A percentile compares a stretch with the other conserved stretches of the same genome.
These are phyloP conservation scores for Melanotaenia parkinsoni DNA, from an alignment of 2,797 vertebrate genomes.

Conservation along the genomic window DNA sequence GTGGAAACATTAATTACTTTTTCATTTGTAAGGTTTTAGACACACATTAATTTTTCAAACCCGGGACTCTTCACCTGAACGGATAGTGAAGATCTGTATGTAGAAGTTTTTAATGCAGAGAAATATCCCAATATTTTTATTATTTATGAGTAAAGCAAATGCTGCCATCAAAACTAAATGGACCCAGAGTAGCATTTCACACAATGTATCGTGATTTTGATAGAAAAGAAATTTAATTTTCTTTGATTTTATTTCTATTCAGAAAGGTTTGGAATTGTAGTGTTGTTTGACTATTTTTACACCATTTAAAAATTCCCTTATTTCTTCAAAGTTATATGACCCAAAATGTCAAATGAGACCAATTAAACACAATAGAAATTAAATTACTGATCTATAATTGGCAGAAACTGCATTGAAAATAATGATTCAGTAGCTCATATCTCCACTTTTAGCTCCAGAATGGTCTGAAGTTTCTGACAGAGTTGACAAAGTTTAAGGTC, in stretches of 20 bases:
- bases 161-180: constrained; percentile 66
- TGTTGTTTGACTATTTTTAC: background rate
- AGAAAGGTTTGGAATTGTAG: background rate
- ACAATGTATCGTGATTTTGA: constrained; percentile 27
- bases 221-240: background rate
- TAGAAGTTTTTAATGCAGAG: constrained; percentile 72
- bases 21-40: constrained; percentile 80
- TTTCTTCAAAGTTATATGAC: background rate
- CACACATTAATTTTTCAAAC: constrained; percentile 75
- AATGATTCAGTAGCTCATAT: background rate
- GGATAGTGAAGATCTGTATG: constrained; percentile 60
- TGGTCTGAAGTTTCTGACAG: too few relatives aligned
- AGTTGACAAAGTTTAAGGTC: background rate
- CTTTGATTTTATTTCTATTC: constrained; percentile 8
- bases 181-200: constrained; percentile 54
- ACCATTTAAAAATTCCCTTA: background rate
- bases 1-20: constrained; percentile 82
- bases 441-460: too few relatives aligned
- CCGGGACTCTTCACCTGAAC: constrained; percentile 71
- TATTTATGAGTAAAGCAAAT: constrained; percentile 64
- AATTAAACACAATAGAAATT: background rate
- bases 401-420: background rate
- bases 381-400: background rate
- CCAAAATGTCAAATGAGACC: background rate
- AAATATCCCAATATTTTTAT: constrained; percentile 56